Conservation (phyloP, 2,888 invertebrate genomes). For the Mesorhabditis spiculigera region DNA sequence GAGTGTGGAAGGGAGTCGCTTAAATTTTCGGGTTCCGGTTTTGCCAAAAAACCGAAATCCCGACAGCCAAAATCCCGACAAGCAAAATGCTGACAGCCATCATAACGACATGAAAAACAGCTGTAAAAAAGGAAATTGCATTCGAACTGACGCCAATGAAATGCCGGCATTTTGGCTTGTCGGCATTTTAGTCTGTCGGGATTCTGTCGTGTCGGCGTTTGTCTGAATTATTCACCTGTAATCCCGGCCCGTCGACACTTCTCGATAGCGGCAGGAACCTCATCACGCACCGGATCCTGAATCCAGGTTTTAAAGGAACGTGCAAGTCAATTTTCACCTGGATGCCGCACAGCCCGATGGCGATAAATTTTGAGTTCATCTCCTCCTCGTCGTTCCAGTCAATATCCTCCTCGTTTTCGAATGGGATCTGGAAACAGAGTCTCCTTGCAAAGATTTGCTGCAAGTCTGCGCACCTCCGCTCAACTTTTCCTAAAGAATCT, state of each 20-base stretch:
- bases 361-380: slow-evolving; percentile 86
- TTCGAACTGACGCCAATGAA: slow-evolving; percentile 70
- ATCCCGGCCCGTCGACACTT: slow-evolving; percentile 96
- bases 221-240: slow-evolving; percentile 66
- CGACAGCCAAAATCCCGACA: too few relatives aligned
- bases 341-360: slow-evolving; percentile 84
- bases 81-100: too few relatives aligned
- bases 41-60: too few relatives aligned
- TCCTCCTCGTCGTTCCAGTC: slow-evolving; percentile 85
- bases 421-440: slow-evolving; percentile 31
- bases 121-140: too few relatives aligned
- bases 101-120: too few relatives aligned
- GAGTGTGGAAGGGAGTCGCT: too few relatives aligned
- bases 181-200: too few relatives aligned
- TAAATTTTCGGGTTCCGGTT: too few relatives aligned
- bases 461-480: too few relatives aligned
- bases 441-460: background rate
- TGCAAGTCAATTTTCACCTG: slow-evolving; percentile 19
- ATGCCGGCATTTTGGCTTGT: too few relatives aligned
- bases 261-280: slow-evolving; percentile 79
- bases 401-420: slow-evolving; percentile 45
- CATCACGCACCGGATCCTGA: slow-evolving; percentile 89
- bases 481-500: slow-evolving; percentile 11
- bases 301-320: background rate
- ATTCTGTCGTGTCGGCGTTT: too few relatives aligned